Percentiles rank a stretch among this genome's conserved stretches.
phyloP scores from a whole-genome alignment of 2,113 vertebrate genomes.

The Petroica traversi region DNA sequence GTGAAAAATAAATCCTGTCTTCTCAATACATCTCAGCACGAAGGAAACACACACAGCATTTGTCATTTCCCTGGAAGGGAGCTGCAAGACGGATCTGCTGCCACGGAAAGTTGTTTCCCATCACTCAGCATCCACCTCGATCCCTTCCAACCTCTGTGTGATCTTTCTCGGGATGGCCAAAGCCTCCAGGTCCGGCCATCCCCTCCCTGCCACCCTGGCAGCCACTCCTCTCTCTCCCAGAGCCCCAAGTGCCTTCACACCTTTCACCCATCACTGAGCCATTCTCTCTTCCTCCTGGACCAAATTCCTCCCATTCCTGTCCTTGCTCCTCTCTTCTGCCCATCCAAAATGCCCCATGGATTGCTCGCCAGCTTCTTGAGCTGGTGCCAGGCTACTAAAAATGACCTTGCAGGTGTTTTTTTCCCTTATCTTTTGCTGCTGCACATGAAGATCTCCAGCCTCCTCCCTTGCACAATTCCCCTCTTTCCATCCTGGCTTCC shows the following conservation, averaged over 20 bases:
- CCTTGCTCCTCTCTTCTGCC: not conserved
- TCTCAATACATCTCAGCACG: not conserved
- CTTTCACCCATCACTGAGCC: not conserved
- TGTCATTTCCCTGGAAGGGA: not conserved
- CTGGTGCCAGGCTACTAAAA: not conserved
- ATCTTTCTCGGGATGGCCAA: fast-evolving
- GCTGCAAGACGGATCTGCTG: not conserved
- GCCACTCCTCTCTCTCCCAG: not conserved
- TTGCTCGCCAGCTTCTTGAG: not conserved
- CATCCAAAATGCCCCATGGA: not conserved
- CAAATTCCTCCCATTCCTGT: not conserved
- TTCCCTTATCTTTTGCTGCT: not conserved
- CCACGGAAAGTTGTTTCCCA: not conserved
- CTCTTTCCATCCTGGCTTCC: not conserved
- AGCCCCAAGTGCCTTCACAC: not conserved
- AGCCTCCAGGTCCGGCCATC: fast-evolving
- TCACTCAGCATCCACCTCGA: not conserved
- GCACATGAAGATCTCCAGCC: not conserved
- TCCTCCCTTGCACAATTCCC: not conserved
- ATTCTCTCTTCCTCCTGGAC: not conserved
- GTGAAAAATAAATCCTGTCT: not conserved
- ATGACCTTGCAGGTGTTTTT: not conserved
- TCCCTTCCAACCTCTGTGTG: not conserved
- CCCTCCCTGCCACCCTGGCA: not conserved
- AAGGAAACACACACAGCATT: not conserved